Percentiles rank a stretch among this genome's conserved stretches.
Evolutionary conservation across 2,797 vertebrate species (phyloP).

Genomic region (Nyctibius grandis): DNA sequence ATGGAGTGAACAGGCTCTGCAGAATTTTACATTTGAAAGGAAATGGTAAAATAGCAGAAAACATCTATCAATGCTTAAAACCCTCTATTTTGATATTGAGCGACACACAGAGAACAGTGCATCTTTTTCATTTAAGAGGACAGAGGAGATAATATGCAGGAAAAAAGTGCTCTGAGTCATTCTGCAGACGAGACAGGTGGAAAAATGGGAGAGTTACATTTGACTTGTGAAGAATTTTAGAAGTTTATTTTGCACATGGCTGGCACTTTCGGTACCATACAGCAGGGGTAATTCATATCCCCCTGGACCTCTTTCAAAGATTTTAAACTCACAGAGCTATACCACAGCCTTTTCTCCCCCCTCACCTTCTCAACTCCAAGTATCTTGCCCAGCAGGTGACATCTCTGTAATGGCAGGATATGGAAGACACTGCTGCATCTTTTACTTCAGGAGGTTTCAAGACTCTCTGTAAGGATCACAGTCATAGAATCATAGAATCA

Average conservation of each 20-base stretch:
- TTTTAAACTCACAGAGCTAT: background rate
- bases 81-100: background rate
- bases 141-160: background rate
- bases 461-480: background rate
- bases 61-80: background rate
- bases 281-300: background rate
- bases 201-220: background rate
- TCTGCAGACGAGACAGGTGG: fast-evolving
- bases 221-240: background rate
- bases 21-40: background rate
- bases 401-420: background rate
- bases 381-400: background rate
- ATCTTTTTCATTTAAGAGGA: background rate
- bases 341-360: background rate
- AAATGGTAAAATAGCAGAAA: background rate
- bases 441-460: background rate
- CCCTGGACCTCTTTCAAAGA: background rate
- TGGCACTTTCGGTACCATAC: background rate
- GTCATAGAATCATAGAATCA: too few relatives aligned
- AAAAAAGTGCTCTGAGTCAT: background rate
- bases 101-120: background rate
- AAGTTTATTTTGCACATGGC: background rate
- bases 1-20: background rate
- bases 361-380: background rate
- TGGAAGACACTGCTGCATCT: background rate